These are phyloP conservation scores for Vollenhovia emeryi DNA, from an alignment of 1,140 invertebrate genomes.

Conservation along the genomic window DNA sequence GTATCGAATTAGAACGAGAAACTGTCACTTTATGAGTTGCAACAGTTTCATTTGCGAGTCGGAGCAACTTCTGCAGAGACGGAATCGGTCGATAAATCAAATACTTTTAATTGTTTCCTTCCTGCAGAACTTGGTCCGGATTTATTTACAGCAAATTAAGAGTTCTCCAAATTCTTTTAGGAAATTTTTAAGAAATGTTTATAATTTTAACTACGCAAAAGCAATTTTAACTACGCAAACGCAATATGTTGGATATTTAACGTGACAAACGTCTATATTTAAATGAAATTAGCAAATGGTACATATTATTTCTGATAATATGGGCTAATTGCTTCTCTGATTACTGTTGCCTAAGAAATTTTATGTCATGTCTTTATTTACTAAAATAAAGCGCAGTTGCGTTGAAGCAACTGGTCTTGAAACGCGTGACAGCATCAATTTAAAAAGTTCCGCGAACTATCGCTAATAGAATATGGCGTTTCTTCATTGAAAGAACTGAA, in stretches of 20 bases:
- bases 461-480: background rate
- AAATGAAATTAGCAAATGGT: constrained; percentile 5
- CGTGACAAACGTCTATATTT: background rate
- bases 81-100: constrained; percentile 9
- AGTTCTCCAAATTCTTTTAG: background rate
- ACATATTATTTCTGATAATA: constrained; percentile 8
- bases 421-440: background rate
- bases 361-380: background rate
- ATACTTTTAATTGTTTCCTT: constrained; percentile 10
- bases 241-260: constrained; percentile 6
- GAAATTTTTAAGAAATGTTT: background rate
- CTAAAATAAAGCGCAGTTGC: constrained; percentile 1
- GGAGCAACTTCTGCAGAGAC: background rate
- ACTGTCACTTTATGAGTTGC: constrained; percentile 6
- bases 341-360: background rate
- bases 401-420: background rate
- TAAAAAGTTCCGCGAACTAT: constrained; percentile 1
- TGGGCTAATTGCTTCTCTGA: background rate
- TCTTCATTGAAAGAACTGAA: background rate
- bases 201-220: constrained; percentile 19
- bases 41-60: constrained; percentile 25
- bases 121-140: background rate
- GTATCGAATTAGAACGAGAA: background rate
- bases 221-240: no score
- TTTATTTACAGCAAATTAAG: constrained; percentile 2